Conservation (phyloP, 2,797 vertebrate species). For the Myripristis jacobus region DNA sequence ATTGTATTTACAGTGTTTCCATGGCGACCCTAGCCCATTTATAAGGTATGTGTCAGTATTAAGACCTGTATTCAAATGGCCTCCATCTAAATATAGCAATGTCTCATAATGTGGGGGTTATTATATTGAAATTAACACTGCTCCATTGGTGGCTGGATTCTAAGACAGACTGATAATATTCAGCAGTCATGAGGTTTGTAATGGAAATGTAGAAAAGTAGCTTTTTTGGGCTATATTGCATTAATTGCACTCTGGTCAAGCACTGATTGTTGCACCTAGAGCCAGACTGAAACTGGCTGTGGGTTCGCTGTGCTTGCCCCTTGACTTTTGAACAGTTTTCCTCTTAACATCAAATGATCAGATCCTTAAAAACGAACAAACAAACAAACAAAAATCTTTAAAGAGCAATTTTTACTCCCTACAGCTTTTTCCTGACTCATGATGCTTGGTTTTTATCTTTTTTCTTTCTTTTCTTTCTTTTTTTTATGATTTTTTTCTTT, state of each 20-base stretch:
- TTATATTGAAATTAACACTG: constrained; percentile 72
- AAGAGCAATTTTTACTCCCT: too few relatives aligned
- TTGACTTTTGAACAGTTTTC: too few relatives aligned
- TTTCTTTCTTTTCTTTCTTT: too few relatives aligned
- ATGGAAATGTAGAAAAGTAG: constrained; percentile 25
- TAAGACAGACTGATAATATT: constrained; percentile 59
- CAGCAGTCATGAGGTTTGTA: constrained; percentile 27
- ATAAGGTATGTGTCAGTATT: constrained; percentile 91
- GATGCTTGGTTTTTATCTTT: too few relatives aligned
- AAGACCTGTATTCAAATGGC: constrained; percentile 88
- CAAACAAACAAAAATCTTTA: too few relatives aligned
- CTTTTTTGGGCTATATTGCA: constrained; percentile 27
- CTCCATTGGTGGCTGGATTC: constrained; percentile 51
- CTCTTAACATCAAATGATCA: too few relatives aligned
- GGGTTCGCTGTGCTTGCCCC: too few relatives aligned
- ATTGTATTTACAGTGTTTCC: constrained; percentile 90
- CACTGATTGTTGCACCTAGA: too few relatives aligned
- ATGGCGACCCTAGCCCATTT: constrained; percentile 91
- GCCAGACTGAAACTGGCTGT: too few relatives aligned
- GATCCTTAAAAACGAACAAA: too few relatives aligned
- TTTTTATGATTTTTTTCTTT: too few relatives aligned
- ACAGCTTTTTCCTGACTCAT: too few relatives aligned
- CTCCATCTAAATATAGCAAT: constrained; percentile 79
- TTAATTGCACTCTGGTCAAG: constrained; percentile 17
- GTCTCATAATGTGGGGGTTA: constrained; percentile 73